These are phyloP conservation scores for Caloenas nicobarica DNA, from an alignment of 2,113 vertebrate genomes.

Conservation along the genomic window DNA sequence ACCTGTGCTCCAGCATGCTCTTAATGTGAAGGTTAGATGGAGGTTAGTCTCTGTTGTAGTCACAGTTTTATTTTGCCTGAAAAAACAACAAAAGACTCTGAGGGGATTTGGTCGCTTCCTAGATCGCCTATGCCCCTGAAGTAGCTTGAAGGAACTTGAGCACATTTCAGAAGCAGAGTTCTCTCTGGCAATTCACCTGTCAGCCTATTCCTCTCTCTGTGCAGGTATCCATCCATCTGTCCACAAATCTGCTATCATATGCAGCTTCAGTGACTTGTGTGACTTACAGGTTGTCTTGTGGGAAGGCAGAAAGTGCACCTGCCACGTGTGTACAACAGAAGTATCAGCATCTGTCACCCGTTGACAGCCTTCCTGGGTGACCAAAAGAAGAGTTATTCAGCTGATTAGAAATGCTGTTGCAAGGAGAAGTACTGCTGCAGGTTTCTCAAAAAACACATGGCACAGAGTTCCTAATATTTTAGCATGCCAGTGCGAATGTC, in stretches of 20 bases:
- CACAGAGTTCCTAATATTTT: background rate
- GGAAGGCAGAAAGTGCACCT: background rate
- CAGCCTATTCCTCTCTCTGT: background rate
- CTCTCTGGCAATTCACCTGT: background rate
- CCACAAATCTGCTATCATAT: background rate
- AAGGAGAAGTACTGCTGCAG: background rate
- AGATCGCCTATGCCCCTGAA: background rate
- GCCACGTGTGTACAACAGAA: background rate
- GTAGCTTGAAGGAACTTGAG: background rate
- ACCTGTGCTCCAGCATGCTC: background rate
- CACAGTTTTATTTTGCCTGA: background rate
- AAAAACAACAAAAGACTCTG: background rate
- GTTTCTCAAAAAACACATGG: background rate
- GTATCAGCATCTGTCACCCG: background rate
- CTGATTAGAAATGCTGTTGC: background rate
- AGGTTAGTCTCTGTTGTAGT: background rate
- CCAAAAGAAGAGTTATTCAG: background rate
- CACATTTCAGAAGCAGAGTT: background rate
- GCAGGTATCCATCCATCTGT: background rate
- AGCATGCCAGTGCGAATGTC: background rate
- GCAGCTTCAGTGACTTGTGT: background rate
- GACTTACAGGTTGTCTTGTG: background rate
- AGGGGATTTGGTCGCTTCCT: background rate
- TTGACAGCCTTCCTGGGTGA: background rate
- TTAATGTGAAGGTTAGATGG: background rate